A percentile compares a stretch with the other conserved stretches of the same genome.
phyloP scores from a whole-genome alignment of 2,113 vertebrate genomes.

The Silurus glanis region DNA sequence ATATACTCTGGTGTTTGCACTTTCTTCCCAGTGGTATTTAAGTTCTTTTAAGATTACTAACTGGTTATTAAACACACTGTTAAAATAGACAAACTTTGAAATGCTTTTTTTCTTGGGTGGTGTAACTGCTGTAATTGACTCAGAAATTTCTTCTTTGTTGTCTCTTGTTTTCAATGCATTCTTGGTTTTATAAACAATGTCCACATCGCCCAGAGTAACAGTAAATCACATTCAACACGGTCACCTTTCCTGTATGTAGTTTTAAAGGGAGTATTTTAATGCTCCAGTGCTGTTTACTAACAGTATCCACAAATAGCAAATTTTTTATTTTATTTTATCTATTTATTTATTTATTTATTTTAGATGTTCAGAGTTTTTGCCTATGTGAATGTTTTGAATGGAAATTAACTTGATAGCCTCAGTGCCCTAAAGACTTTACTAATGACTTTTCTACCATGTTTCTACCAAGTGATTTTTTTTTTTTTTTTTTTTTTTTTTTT shows the following conservation, averaged over 20 bases:
- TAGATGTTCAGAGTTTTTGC: not conserved
- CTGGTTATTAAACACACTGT: not conserved
- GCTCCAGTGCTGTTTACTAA: not conserved
- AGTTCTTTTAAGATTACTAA: not conserved
- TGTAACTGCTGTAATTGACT: conserved; percentile 35
- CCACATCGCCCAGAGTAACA: not conserved
- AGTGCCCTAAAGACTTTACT: not conserved
- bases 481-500: not conserved
- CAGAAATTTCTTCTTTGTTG: not conserved
- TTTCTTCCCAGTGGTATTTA: not conserved
- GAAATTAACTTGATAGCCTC: not conserved
- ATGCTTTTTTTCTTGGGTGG: not conserved
- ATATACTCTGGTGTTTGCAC: too few species aligned
- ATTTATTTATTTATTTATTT: too few species aligned
- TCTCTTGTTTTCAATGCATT: not conserved
- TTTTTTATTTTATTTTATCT: too few species aligned
- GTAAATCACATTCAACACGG: not conserved
- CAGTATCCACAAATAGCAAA: not conserved
- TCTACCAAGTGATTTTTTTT: not conserved
- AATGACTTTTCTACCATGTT: not conserved
- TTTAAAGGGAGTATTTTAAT: not conserved
- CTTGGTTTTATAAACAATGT: conserved; percentile 8
- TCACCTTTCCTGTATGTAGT: not conserved
- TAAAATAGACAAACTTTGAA: not conserved
- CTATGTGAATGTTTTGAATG: not conserved